Conservation (phyloP, 1,140 invertebrate species). For the Drosophila varians region DNA sequence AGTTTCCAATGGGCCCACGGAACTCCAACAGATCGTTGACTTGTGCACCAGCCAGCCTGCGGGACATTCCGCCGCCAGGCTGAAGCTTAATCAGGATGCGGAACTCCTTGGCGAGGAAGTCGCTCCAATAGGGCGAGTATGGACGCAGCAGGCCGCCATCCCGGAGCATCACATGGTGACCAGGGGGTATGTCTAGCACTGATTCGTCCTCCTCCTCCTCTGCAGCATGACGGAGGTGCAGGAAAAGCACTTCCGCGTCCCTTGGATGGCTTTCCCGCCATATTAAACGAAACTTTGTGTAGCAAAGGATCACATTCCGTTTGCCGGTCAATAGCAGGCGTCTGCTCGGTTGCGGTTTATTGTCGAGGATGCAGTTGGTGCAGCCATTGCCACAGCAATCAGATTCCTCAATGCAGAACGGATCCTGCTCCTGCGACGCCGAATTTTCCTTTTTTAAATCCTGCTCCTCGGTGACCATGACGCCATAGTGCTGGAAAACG, state of each 20-base stretch:
- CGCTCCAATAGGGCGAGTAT: conserved; percentile 76
- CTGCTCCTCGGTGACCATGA: conserved; percentile 8
- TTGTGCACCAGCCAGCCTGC: conserved; percentile 29
- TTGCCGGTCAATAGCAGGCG: conserved; percentile 54
- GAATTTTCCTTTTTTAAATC: conserved; percentile 4
- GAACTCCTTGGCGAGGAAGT: conserved; percentile 57
- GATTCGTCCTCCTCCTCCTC: conserved; percentile 2
- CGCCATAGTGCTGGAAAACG: conserved; percentile 1
- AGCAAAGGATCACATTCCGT: conserved; percentile 54
- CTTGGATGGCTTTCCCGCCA: conserved; percentile 14
- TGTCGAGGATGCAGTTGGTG: conserved; percentile 76
- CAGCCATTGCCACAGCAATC: conserved; percentile 82
- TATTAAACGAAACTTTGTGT: conserved; percentile 54
- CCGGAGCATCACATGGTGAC: conserved; percentile 77
- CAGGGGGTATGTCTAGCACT: conserved; percentile 69
- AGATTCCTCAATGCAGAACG: conserved; percentile 12
- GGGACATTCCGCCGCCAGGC: conserved; percentile 63
- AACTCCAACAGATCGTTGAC: conserved; percentile 60
- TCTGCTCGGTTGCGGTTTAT: conserved; percentile 43
- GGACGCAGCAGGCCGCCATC: conserved; percentile 50
- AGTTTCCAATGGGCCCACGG: conserved; percentile 73
- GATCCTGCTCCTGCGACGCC: conserved; percentile 5
- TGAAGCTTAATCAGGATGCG: conserved; percentile 74
- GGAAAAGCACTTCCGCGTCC: conserved; percentile 38
- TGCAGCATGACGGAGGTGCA: conserved; percentile 50